Base-by-base conservation (phyloP, 2,888 invertebrate species). In the Chrysotoxum bicinctum region DNA sequence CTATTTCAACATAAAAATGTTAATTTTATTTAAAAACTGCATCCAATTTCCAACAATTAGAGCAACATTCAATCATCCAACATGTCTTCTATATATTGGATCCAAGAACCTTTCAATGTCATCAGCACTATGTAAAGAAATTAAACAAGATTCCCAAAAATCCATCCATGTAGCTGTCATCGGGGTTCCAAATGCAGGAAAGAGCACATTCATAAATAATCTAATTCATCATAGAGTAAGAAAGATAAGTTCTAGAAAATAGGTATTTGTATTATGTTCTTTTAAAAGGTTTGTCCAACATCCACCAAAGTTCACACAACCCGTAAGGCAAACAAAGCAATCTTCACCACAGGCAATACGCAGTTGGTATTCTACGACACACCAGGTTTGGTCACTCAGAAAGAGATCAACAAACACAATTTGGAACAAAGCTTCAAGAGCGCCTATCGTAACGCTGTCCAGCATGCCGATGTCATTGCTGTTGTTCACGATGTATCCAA, bases 261-360 rank as follows among this genome's bases (percentile, higher is more conserved):
- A 14, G 1, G 14, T 12, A 43, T 43, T 14, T 14, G 1, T 14
- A 32, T 10, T 9, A 10, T 4, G 3, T 14, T 21, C 3, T 7
- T 12, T 45, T 9, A 45, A 60, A 3, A 98, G 97, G 94, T 98
- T 70, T 98, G 98, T 91, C 96, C 98, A 10, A 95, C 97, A 6
- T 98, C 98, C 0, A 94, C 94, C 52, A 98, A 98, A 93, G 97
- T 98, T 48, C 98, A 99, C 89, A 98, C 98, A 12, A 98, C 98
- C 0, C 94, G 96, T 84, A 93, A 93, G 86, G 94, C 95, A 87
- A 94, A 95, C 3, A 93, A 94, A 88, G 97, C 96, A 3, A 94
- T 98, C 88, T 94, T 94, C 88, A 95, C 94, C 48, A 93, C 95
- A 85, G 94, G 94, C n/a, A 93, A 96, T 81, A 95, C 96, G 1